These are phyloP conservation scores for Arbacia lixula DNA, from an alignment of 53 echinoderm and acorn worm genomes.

Conservation along the genomic window DNA sequence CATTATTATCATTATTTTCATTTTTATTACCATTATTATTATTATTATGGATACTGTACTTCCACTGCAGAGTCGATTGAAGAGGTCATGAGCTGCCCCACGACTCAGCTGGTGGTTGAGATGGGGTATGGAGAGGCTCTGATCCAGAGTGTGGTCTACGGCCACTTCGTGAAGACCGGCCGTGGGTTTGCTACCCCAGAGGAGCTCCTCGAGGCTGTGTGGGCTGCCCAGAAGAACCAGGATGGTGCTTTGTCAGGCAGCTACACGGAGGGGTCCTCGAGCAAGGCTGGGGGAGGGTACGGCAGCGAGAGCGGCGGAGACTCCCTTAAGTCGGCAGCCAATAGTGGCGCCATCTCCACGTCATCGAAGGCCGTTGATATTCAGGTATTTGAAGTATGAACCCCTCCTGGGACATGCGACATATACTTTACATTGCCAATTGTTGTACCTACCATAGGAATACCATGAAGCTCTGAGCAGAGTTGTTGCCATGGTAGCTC, in stretches of 20 bases:
- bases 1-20: too few species aligned
- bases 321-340: background rate
- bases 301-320: background rate
- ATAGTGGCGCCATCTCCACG: background rate
- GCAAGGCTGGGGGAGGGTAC: background rate
- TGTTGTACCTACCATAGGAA: too few species aligned
- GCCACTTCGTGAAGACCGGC: conserved; percentile 10
- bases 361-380: background rate
- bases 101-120: conserved; percentile 9
- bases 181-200: background rate
- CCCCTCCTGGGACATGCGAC: too few species aligned
- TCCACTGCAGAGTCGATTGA: conserved; percentile 12
- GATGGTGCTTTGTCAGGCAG: background rate
- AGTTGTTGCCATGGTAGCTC: too few species aligned
- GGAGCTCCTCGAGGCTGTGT: conserved; percentile 21
- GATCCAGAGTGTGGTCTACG: background rate
- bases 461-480: too few species aligned
- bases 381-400: conserved; percentile 25
- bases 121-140: conserved; percentile 23
- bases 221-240: conserved; percentile 8
- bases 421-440: too few species aligned
- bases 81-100: conserved; percentile 13
- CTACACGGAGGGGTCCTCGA: background rate
- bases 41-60: too few species aligned
- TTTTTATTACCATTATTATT: too few species aligned